These are phyloP conservation scores for Malurus splendens DNA, from an alignment of 2,797 vertebrate species.

Conservation along the genomic window DNA sequence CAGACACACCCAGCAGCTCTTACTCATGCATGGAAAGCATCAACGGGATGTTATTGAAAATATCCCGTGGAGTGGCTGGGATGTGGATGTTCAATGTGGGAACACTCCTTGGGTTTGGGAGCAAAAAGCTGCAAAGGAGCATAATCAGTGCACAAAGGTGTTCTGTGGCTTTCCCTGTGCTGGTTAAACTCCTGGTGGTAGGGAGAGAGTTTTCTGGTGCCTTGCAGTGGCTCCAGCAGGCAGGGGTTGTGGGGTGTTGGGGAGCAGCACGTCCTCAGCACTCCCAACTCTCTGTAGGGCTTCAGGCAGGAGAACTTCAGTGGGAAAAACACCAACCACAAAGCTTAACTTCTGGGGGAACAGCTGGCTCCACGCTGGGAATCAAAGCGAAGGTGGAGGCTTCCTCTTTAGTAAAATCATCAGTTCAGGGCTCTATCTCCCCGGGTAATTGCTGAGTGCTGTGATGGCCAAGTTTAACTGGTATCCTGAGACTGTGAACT, in stretches of 20 bases:
- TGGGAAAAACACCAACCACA: background rate
- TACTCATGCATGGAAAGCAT: constrained; percentile 17
- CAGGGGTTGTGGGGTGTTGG: fast-evolving
- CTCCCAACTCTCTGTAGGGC: background rate
- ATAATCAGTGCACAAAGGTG: background rate
- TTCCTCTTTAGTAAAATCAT: background rate
- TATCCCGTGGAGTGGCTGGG: fast-evolving
- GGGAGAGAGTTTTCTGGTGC: background rate
- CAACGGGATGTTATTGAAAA: background rate
- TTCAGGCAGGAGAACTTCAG: background rate
- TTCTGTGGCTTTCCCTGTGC: fast-evolving
- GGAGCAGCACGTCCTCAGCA: background rate
- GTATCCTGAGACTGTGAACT: background rate
- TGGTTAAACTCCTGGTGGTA: background rate
- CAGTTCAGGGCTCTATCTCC: background rate
- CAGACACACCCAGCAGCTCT: constrained; percentile 39
- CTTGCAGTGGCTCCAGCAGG: background rate
- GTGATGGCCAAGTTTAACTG: background rate
- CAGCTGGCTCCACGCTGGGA: background rate
- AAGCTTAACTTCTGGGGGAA: background rate
- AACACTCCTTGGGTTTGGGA: fast-evolving
- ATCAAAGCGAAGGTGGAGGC: background rate
- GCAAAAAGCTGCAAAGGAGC: background rate
- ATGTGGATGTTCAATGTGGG: fast-evolving
- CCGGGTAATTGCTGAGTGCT: background rate